Evolutionary conservation across 2,797 vertebrate species (phyloP).

Genomic region (Enteromius fasciolatus): DNA sequence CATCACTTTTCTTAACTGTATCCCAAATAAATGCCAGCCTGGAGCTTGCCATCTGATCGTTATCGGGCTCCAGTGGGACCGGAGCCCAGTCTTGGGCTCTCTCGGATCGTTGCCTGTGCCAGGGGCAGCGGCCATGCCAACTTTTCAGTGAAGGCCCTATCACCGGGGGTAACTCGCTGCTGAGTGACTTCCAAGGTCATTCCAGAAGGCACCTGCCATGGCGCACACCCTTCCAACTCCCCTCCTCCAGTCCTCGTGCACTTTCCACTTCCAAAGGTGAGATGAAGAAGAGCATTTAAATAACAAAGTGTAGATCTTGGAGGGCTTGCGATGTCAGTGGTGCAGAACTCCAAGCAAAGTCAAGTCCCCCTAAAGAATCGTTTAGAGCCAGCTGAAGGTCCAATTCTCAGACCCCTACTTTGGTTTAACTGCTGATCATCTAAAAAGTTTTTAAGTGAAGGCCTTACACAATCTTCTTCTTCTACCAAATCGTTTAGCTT

Average conservation of each 20-base stretch:
- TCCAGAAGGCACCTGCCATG: conserved; percentile 45
- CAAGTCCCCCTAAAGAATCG: conserved; percentile 46
- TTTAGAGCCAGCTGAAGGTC: conserved; percentile 50
- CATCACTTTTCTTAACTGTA: conserved; percentile 63
- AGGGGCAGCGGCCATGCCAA: conserved; percentile 60
- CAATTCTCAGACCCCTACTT: conserved; percentile 47
- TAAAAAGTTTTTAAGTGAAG: conserved; percentile 47
- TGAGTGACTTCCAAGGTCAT: conserved; percentile 63
- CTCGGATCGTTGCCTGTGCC: conserved; percentile 57
- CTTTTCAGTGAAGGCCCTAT: conserved; percentile 59
- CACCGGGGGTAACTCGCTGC: conserved; percentile 56
- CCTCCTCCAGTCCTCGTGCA: conserved; percentile 9
- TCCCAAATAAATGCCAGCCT: conserved; percentile 60
- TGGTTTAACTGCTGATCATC: conserved; percentile 53
- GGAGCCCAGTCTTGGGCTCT: conserved; percentile 55
- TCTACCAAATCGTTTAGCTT: not conserved
- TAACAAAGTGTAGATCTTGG: conserved; percentile 53
- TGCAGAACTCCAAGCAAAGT: conserved; percentile 46
- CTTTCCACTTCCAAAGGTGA: conserved; percentile 50
- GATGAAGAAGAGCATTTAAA: conserved; percentile 54
- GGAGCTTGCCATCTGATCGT: conserved; percentile 57
- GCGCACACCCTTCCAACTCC: conserved; percentile 51
- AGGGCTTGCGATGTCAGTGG: conserved; percentile 50
- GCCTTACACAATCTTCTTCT: conserved; percentile 30
- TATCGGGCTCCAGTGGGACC: conserved; percentile 57